Base-by-base conservation (phyloP, 2,113 vertebrate species). In the Tupaia tana region DNA sequence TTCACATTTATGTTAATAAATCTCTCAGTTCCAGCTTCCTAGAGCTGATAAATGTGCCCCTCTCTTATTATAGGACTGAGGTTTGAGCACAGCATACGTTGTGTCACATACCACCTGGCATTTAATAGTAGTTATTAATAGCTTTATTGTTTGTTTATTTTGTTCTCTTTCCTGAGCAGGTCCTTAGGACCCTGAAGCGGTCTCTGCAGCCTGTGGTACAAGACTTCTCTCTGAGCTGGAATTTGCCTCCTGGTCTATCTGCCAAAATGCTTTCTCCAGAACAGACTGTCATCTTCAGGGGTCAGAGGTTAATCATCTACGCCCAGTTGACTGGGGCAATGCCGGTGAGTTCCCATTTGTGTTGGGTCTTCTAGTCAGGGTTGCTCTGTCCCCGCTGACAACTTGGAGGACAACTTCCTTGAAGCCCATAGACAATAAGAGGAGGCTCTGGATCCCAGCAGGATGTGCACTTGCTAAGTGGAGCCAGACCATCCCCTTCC, bases 241-340 rank as follows among this genome's bases (percentile, higher is more conserved):
- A 91, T 58, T 95, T 98, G 90, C 98, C 98, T n/a, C 4, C 86
- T 12, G 95, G 77, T 12, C 54, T 98, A 3, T 94, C 94, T 59
- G 92, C 92, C 7, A 24, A 69, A 6, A 82, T 96, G 27, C 86
- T 98, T 79, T 98, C 98, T 7, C 96, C 90, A 54, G 90, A 95
- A 11, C 96, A 97, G 18, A 90, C 66, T 8, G 83, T 86, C 73
- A 92, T 98, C 87, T 98, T 98, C 71, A 74, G 77, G 52, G 97
- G 97, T 70, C 97, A 98, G 80, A 96, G 96, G 59, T 88, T 97
- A 58, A 98, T 98, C 58, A 0, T 97, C 64, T 98, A 98, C 73
- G 96, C 96, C 34, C 97, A 97, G 2, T 34, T 98, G 74, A 93
- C 81, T 22, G 97, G 98, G 52, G 71, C 1, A 4, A 90, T 96